Percentiles rank a stretch among this genome's conserved stretches.
These are phyloP conservation scores for Athalia cordata DNA, from an alignment of 2,888 invertebrate genomes.

Conservation along the genomic window DNA sequence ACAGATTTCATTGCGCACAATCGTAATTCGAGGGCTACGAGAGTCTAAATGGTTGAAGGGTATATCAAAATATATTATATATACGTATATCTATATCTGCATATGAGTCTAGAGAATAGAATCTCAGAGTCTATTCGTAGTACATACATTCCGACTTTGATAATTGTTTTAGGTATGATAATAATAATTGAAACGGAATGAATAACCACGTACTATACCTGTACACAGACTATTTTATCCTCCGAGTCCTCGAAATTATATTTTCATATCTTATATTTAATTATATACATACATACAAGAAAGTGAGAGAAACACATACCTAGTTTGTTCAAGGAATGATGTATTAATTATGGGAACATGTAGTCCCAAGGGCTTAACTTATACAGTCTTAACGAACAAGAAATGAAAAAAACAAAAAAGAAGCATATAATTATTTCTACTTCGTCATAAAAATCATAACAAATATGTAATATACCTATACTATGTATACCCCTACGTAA, in stretches of 20 bases:
- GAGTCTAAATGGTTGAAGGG: constrained; percentile 1
- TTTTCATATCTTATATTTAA: constrained; percentile 43
- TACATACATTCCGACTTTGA: background rate
- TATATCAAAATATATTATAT: background rate
- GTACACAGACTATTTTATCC: background rate
- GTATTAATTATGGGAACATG: background rate
- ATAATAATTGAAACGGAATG: background rate
- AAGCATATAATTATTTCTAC: no score
- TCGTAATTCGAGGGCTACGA: constrained; percentile 37
- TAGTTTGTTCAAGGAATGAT: background rate
- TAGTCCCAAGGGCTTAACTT: background rate
- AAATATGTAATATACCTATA: no score
- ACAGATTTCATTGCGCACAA: constrained; percentile 40
- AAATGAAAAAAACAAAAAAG: background rate
- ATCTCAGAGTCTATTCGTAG: background rate
- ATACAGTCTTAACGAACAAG: background rate
- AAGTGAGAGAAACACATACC: background rate
- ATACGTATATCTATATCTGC: no score
- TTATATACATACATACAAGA: background rate
- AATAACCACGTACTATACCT: no score
- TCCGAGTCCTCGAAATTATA: constrained; percentile 32
- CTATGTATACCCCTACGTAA: no score
- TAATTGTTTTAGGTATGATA: no score
- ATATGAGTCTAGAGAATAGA: background rate
- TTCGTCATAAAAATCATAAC: no score